These are phyloP conservation scores for Chaenodraco wilsoni DNA, from an alignment of 2,797 vertebrate genomes.

Conservation along the genomic window DNA sequence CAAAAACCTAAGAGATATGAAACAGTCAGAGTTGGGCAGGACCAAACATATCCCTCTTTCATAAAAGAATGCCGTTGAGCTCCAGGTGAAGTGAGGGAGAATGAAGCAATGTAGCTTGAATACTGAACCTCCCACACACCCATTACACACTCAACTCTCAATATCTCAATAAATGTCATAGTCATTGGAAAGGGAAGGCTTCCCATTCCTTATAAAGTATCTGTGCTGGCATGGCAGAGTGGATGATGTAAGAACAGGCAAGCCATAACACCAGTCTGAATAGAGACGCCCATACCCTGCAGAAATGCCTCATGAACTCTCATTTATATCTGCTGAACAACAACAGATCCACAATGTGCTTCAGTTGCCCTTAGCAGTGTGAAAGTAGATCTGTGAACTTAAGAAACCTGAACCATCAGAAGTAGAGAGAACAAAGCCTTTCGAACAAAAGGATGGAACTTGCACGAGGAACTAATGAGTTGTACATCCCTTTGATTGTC, in stretches of 20 bases:
- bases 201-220: conserved; percentile 11
- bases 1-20: conserved; percentile 23
- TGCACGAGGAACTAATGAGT: conserved; percentile 32
- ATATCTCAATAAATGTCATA: conserved; percentile 27
- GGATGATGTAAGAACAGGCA: conserved; percentile 23
- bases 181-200: neutral
- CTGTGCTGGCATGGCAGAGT: conserved; percentile 2
- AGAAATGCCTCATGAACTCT: conserved; percentile 37
- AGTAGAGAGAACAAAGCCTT: conserved; percentile 26
- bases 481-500: conserved; percentile 32
- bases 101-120: conserved; percentile 28
- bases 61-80: conserved; percentile 62
- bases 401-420: conserved; percentile 38
- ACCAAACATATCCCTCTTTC: conserved; percentile 66
- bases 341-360: conserved; percentile 21
- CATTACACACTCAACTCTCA: conserved; percentile 12
- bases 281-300: conserved; percentile 35
- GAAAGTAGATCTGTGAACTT: conserved; percentile 17
- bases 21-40: conserved; percentile 55
- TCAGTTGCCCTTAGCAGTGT: conserved; percentile 4
- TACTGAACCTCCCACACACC: conserved; percentile 7
- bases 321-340: conserved; percentile 36
- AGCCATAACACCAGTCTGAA: conserved; percentile 26
- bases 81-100: conserved; percentile 35
- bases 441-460: conserved; percentile 15